Evolutionary conservation across 1,140 invertebrate genomes (phyloP).

Genomic region (Papilio machaon): DNA sequence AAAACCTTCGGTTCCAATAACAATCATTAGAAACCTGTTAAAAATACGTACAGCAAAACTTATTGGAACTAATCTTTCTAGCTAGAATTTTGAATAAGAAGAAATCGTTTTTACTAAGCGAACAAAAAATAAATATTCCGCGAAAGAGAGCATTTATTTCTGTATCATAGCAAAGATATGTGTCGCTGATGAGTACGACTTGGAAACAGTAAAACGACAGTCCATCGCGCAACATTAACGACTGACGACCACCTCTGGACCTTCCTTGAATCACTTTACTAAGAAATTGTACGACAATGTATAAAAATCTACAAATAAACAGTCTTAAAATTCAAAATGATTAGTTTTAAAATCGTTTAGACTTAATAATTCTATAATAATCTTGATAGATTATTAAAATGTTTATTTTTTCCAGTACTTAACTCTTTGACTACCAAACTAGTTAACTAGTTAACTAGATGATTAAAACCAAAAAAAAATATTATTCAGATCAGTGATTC

Average conservation of each 20-base stretch:
- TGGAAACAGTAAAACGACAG: constrained; percentile 49
- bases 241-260: constrained; percentile 43
- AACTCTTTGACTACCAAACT: background rate
- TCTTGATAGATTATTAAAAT: background rate
- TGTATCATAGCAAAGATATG: constrained; percentile 46
- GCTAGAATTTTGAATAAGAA: background rate
- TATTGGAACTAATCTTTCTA: too few relatives aligned
- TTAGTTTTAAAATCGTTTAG: background rate
- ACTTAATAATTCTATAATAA: background rate
- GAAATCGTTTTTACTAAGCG: background rate
- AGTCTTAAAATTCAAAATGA: background rate
- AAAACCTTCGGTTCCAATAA: background rate
- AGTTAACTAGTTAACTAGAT: too few relatives aligned
- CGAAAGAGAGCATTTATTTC: constrained; percentile 51
- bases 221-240: constrained; percentile 46
- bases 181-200: constrained; percentile 45
- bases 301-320: constrained; percentile 35
- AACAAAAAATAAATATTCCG: constrained; percentile 41
- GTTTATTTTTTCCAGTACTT: background rate
- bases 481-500: too few relatives aligned
- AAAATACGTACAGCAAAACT: too few relatives aligned
- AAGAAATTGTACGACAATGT: constrained; percentile 36
- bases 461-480: too few relatives aligned
- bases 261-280: constrained; percentile 43
- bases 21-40: background rate